Percentiles rank a stretch among this genome's conserved stretches.
Conservation (phyloP, 2,797 vertebrate genomes). For the Sebastes jordani region DNA sequence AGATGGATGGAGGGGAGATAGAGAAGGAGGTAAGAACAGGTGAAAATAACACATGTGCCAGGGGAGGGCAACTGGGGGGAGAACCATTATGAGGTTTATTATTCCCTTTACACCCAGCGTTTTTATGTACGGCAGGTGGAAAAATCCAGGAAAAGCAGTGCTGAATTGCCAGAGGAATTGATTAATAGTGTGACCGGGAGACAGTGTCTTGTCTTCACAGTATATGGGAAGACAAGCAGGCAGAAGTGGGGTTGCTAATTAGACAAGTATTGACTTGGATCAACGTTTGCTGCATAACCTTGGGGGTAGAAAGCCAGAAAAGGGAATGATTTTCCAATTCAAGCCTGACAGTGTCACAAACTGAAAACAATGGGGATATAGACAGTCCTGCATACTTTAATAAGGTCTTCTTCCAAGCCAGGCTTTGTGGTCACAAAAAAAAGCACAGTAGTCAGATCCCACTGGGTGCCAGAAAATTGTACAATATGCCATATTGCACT, state of each 20-base stretch:
- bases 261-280: constrained; percentile 49
- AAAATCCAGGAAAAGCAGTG: not conserved
- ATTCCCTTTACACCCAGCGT: not conserved
- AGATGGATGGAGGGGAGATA: constrained; percentile 20
- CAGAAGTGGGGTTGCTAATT: constrained; percentile 42
- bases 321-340: constrained; percentile 1
- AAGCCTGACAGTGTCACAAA: constrained; percentile 15
- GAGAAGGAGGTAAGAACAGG: constrained; percentile 37
- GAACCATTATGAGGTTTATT: constrained; percentile 7
- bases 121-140: constrained; percentile 20
- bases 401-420: constrained; percentile 13
- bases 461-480: constrained; percentile 1
- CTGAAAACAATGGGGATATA: constrained; percentile 8
- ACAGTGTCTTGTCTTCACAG: constrained; percentile 4
- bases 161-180: constrained; percentile 5
- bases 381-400: constrained; percentile 15
- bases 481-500: not conserved
- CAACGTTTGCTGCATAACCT: constrained; percentile 16
- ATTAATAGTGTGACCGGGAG: constrained; percentile 3
- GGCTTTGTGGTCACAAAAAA: constrained; percentile 29
- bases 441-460: constrained; percentile 5
- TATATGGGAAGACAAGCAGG: constrained; percentile 9
- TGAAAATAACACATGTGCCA: constrained; percentile 41
- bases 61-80: constrained; percentile 5
- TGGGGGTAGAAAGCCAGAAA: constrained; percentile 11